Percentiles rank a stretch among this genome's conserved stretches.
These are phyloP conservation scores for Tetrax tetrax DNA, from an alignment of 2,113 vertebrate genomes.

Conservation along the genomic window DNA sequence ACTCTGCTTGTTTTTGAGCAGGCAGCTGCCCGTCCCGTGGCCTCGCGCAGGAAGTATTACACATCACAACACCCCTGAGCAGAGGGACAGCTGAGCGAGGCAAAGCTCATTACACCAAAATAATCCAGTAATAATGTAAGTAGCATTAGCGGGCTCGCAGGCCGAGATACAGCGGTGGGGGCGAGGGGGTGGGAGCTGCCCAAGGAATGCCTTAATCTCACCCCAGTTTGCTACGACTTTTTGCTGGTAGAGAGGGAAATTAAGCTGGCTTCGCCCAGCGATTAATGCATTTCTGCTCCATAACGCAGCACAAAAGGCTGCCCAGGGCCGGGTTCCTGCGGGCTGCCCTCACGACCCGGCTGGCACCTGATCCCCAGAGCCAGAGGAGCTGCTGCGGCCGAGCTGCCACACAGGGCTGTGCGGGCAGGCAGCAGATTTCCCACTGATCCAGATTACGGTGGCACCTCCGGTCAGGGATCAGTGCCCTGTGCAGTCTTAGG, in stretches of 20 bases:
- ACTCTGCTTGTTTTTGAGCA: not conserved
- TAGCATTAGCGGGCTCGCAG: conserved; percentile 41
- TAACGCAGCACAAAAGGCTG: fast-evolving
- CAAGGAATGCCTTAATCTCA: conserved; percentile 43
- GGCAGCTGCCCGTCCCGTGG: conserved; percentile 31
- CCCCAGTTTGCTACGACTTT: not conserved
- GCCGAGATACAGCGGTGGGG: not conserved
- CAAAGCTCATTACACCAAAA: conserved; percentile 70
- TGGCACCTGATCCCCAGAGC: fast-evolving
- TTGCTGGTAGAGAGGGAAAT: not conserved
- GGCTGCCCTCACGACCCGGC: not conserved
- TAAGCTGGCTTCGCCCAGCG: not conserved
- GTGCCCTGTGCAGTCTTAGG: not conserved
- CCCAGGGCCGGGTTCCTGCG: fast-evolving
- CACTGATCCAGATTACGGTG: conserved; percentile 35
- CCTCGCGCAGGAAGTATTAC: conserved; percentile 43
- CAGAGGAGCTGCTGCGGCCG: fast-evolving
- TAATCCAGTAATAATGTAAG: conserved; percentile 70
- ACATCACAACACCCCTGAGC: conserved; percentile 5
- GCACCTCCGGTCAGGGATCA: conserved; percentile 42
- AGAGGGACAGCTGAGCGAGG: conserved; percentile 42
- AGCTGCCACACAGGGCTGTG: fast-evolving
- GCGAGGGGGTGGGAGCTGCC: not conserved
- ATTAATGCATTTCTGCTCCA: not conserved
- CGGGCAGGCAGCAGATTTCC: not conserved